These are phyloP conservation scores for Todiramphus saurophagus DNA, from an alignment of 2,113 vertebrate species.

Conservation along the genomic window DNA sequence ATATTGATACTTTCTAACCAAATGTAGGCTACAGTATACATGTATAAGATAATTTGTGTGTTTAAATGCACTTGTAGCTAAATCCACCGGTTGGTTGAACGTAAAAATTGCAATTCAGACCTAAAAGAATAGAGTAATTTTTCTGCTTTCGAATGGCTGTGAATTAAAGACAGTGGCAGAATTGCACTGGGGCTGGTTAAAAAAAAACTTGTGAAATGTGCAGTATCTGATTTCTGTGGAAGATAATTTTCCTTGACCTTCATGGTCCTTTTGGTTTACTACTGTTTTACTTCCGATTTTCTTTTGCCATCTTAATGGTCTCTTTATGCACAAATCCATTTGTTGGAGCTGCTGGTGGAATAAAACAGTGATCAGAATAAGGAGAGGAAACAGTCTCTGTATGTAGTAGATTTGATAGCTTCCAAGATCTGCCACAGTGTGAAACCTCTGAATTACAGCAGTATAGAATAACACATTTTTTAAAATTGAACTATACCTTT, in stretches of 20 bases:
- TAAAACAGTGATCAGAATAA: background rate
- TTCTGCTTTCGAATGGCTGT: background rate
- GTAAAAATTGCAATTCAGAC: background rate
- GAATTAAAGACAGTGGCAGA: background rate
- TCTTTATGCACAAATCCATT: background rate
- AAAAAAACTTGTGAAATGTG: background rate
- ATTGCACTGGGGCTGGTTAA: background rate
- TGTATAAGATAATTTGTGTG: background rate
- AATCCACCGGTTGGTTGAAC: background rate
- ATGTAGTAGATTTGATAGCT: background rate
- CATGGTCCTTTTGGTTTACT: background rate
- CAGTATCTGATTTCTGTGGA: background rate
- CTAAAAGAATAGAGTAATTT: background rate
- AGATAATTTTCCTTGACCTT: background rate
- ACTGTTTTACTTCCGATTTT: background rate
- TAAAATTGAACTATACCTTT: background rate
- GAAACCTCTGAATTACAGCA: background rate
- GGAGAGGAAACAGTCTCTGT: background rate
- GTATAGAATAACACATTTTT: background rate
- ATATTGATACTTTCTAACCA: background rate
- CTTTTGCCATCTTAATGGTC: background rate
- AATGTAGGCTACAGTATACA: background rate
- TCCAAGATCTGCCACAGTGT: background rate
- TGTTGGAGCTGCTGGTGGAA: background rate
- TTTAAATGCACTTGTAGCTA: background rate